Conservation (phyloP, 2,888 invertebrate genomes). For the Tipula unca region DNA sequence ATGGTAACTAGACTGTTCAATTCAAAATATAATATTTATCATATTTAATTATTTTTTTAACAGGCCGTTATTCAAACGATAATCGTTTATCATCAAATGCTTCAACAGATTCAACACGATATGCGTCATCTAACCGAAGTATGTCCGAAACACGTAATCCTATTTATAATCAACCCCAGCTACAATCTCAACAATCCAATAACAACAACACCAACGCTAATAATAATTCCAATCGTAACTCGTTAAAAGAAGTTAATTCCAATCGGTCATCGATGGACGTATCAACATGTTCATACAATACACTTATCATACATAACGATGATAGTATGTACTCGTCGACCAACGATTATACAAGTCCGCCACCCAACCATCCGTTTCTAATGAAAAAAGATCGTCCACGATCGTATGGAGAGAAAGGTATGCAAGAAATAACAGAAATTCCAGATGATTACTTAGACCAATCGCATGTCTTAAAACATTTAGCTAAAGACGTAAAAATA, state of each 20-base stretch:
- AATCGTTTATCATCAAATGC: conserved; percentile 27
- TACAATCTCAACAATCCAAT: conserved; percentile 8
- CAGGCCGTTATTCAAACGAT: conserved; percentile 26
- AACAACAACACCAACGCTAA: conserved; percentile 21
- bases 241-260: conserved; percentile 49
- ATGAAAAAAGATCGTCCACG: conserved; percentile 27
- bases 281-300: conserved; percentile 72
- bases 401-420: conserved; percentile 29
- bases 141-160: conserved; percentile 27
- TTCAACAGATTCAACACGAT: conserved; percentile 27
- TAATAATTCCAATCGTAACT: conserved; percentile 51
- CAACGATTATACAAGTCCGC: conserved; percentile 25
- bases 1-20: too few species aligned
- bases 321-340: conserved; percentile 30
- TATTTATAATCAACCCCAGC: conserved; percentile 23
- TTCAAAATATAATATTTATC: too few species aligned
- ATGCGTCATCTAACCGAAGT: conserved; percentile 27
- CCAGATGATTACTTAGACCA: conserved; percentile 77
- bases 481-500: conserved; percentile 63
- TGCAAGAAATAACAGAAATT: conserved; percentile 71
- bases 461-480: conserved; percentile 72
- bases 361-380: conserved; percentile 18
- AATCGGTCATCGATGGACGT: conserved; percentile 61
- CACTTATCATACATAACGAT: conserved; percentile 71
- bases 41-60: not conserved